phyloP scores from a whole-genome alignment of 2,888 invertebrate species.

The Macaria notata region DNA sequence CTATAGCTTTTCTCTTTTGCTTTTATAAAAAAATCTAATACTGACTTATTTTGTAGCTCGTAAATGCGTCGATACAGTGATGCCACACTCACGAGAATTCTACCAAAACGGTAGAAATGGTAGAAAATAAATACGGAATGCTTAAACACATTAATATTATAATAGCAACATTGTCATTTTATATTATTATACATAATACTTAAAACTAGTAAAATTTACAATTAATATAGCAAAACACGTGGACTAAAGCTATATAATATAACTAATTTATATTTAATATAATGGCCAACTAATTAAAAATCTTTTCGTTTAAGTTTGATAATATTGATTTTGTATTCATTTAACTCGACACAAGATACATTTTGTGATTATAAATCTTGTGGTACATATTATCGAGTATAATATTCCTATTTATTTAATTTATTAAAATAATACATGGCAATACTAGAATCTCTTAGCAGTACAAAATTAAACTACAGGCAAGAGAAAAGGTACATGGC shows the following conservation, averaged over 20 bases:
- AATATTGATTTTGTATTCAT: no score
- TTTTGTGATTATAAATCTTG: not conserved
- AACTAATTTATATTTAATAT: constrained; percentile 1
- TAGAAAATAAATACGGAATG: constrained; percentile 54
- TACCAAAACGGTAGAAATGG: constrained; percentile 19
- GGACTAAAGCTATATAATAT: constrained; percentile 9
- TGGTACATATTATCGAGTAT: not conserved
- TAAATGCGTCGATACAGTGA: constrained; percentile 58
- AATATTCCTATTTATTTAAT: not conserved
- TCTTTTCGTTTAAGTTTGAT: no score
- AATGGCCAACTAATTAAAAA: not conserved
- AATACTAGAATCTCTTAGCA: constrained; percentile 9
- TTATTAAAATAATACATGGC: constrained; percentile 7
- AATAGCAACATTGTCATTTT: constrained; percentile 25
- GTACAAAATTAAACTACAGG: constrained; percentile 25
- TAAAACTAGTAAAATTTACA: constrained; percentile 29
- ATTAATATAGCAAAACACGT: constrained; percentile 20
- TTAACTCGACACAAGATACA: no score
- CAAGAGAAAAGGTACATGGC: constrained; percentile 37
- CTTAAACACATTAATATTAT: constrained; percentile 39
- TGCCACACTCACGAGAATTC: constrained; percentile 36
- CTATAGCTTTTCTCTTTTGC: constrained; percentile 27
- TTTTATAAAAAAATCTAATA: constrained; percentile 55
- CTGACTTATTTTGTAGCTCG: constrained; percentile 58
- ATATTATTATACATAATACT: constrained; percentile 23